Evolutionary conservation across 1,140 invertebrate genomes (phyloP).

Genomic region (Drosophila teissieri): DNA sequence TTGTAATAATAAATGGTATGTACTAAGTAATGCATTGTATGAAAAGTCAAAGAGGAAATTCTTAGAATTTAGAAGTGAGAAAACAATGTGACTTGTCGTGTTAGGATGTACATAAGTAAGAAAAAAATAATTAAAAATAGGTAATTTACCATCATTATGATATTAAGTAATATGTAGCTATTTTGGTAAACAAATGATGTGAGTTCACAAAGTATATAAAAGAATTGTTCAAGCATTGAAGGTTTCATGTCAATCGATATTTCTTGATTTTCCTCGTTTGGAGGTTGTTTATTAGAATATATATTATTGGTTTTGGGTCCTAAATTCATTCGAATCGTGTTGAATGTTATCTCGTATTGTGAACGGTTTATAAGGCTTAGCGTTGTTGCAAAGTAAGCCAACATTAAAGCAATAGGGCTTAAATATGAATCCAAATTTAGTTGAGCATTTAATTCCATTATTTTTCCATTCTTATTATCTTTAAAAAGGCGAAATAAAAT

Average conservation of each 20-base stretch:
- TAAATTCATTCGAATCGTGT: constrained; percentile 35
- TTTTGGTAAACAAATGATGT: constrained; percentile 90
- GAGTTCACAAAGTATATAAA: constrained; percentile 88
- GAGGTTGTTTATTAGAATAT: not conserved
- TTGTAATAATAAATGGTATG: too few relatives aligned
- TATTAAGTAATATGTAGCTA: constrained; percentile 93
- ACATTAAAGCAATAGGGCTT: constrained; percentile 90
- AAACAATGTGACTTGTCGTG: too few relatives aligned
- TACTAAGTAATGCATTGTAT: too few relatives aligned
- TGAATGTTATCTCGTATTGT: constrained; percentile 84
- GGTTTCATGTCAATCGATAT: constrained; percentile 23
- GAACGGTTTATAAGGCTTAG: constrained; percentile 88
- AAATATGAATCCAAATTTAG: constrained; percentile 89
- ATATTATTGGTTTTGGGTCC: constrained; percentile 2
- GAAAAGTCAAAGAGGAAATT: too few relatives aligned
- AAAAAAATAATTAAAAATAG: not conserved
- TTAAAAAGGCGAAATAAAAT: constrained; percentile 85
- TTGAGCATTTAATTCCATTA: constrained; percentile 69
- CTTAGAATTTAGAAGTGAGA: too few relatives aligned
- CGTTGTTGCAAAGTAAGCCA: constrained; percentile 89
- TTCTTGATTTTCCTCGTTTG: not conserved
- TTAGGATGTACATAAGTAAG: too few relatives aligned
- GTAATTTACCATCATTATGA: constrained; percentile 94
- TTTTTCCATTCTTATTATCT: constrained; percentile 86
- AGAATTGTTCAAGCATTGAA: constrained; percentile 87